phyloP scores from a whole-genome alignment of 2,113 vertebrate species.

The Vidua chalybeata region DNA sequence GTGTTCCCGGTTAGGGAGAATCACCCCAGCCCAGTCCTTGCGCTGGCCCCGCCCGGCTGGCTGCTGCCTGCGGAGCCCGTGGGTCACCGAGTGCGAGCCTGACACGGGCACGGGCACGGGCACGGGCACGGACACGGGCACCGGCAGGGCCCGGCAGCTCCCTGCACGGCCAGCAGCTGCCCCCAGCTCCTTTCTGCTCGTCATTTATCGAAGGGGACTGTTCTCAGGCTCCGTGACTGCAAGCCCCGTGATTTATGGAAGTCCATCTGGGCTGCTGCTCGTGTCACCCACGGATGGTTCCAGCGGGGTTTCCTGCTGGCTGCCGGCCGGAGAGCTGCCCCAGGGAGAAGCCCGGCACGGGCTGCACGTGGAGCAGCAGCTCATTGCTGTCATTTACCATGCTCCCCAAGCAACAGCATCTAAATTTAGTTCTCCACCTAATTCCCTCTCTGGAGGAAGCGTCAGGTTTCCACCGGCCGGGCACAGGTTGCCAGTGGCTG shows the following conservation, averaged over 20 bases:
- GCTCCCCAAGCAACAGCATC: not conserved
- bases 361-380: not conserved
- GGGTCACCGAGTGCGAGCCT: not conserved
- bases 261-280: not conserved
- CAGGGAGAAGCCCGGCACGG: not conserved
- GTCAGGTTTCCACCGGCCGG: not conserved
- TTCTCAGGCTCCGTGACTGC: not conserved
- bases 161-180: not conserved
- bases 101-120: too few relatives aligned
- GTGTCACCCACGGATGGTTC: accelerated
- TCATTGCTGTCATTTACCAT: accelerated
- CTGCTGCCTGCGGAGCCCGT: not conserved
- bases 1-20: not conserved
- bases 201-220: not conserved
- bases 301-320: not conserved
- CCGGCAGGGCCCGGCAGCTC: not conserved
- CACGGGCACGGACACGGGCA: too few relatives aligned
- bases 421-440: not conserved
- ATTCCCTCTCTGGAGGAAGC: not conserved
- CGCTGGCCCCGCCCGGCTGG: not conserved
- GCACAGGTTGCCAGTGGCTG: not conserved
- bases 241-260: not conserved
- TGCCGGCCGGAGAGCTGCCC: not conserved
- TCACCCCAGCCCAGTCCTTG: accelerated
- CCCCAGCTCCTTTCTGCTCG: not conserved